These are phyloP conservation scores for Drosophila paranaensis DNA, from an alignment of 2,888 invertebrate genomes.

Conservation along the genomic window DNA sequence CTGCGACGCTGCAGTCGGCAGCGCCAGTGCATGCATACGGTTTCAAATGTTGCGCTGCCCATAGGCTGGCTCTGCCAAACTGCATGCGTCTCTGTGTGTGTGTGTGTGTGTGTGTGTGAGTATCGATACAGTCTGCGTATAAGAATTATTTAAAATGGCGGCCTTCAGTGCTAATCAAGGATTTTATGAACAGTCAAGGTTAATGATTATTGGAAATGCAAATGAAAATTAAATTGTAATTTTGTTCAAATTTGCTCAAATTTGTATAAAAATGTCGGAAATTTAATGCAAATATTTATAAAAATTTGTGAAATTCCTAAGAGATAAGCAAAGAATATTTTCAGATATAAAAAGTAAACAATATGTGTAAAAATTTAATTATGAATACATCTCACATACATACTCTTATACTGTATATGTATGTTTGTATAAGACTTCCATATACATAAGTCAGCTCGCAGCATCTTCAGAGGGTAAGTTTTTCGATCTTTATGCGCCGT, in stretches of 20 bases:
- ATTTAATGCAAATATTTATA: neutral
- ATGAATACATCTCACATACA: neutral
- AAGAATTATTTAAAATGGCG: constrained; percentile 30
- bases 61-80: constrained; percentile 1
- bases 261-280: no score
- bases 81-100: no score
- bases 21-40: constrained; percentile 48
- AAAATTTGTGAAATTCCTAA: neutral
- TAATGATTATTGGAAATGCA: neutral
- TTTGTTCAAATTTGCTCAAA: no score
- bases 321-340: neutral
- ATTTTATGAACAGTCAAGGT: constrained; percentile 2
- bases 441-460: neutral
- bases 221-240: neutral
- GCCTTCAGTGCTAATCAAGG: constrained; percentile 9
- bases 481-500: constrained; percentile 24
- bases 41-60: constrained; percentile 36
- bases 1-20: constrained; percentile 27
- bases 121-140: constrained; percentile 21
- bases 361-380: neutral
- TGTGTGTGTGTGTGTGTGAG: neutral
- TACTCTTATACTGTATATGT: neutral
- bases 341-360: constrained; percentile 12
- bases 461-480: constrained; percentile 32
- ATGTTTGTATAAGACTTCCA: neutral